A percentile compares a stretch with the other conserved stretches of the same genome.
Evolutionary conservation across 2,113 vertebrate species (phyloP).

Genomic region (Carettochelys insculpta): DNA sequence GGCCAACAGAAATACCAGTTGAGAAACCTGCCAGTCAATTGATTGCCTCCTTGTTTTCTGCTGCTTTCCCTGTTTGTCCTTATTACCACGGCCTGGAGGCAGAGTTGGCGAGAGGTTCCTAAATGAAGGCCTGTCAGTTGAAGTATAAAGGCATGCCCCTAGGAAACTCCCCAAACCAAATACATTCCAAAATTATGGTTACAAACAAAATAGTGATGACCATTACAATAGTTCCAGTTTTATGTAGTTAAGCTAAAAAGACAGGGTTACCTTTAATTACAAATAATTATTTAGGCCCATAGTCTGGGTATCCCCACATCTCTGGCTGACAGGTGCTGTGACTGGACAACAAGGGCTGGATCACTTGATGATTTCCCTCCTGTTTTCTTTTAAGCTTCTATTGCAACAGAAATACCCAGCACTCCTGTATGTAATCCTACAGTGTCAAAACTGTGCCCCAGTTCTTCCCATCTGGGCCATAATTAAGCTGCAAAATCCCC

Average conservation of each 20-base stretch:
- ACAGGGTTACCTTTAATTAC: neutral
- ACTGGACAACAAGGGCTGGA: neutral
- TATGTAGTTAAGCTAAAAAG: neutral
- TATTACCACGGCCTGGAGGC: fast-evolving
- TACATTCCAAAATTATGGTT: neutral
- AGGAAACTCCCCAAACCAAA: neutral
- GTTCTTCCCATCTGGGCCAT: constrained; percentile 18
- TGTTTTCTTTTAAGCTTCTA: neutral
- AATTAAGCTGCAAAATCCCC: too few species aligned
- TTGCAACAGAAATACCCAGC: constrained; percentile 10
- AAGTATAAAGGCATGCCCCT: fast-evolving
- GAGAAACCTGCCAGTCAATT: neutral
- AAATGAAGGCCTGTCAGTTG: neutral
- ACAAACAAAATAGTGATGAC: neutral
- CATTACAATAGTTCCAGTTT: neutral
- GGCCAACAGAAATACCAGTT: neutral
- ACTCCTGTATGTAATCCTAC: neutral
- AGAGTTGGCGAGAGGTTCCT: fast-evolving
- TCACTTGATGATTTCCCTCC: neutral
- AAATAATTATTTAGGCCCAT: neutral
- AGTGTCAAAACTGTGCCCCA: neutral
- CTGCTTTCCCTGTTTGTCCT: neutral
- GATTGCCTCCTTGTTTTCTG: too few species aligned
- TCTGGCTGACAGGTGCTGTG: neutral
- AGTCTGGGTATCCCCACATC: neutral